Evolutionary conservation across 2,888 invertebrate genomes (phyloP).

Genomic region (Tridacna gigas): DNA sequence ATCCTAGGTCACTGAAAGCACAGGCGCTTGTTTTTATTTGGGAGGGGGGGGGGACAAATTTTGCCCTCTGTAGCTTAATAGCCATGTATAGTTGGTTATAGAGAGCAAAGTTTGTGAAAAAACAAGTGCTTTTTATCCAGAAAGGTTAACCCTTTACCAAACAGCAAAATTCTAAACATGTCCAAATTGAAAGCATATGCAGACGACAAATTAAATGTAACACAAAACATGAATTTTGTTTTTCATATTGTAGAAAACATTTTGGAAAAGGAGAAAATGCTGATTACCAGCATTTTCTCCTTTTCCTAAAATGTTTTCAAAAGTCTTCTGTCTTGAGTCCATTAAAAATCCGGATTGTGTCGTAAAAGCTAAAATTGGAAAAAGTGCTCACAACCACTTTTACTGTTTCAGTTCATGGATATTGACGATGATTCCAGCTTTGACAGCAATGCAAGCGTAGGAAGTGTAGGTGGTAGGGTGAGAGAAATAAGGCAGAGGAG

Average conservation of each 20-base stretch:
- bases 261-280: background rate
- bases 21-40: too few relatives aligned
- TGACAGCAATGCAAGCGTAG: background rate
- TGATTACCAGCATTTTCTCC: background rate
- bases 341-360: background rate
- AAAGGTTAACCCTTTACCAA: too few relatives aligned
- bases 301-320: background rate
- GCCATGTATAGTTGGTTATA: too few relatives aligned
- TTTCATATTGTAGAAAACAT: too few relatives aligned
- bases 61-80: too few relatives aligned
- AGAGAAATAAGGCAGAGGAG: background rate
- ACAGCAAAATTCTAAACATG: too few relatives aligned
- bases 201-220: too few relatives aligned
- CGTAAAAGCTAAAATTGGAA: background rate
- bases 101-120: too few relatives aligned
- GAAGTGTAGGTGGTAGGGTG: background rate
- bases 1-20: too few relatives aligned
- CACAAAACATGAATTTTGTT: background rate
- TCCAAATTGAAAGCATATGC: background rate
- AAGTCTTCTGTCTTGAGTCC: background rate
- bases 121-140: too few relatives aligned
- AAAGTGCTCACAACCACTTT: background rate
- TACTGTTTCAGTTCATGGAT: slow-evolving; percentile 13
- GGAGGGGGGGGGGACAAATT: too few relatives aligned
- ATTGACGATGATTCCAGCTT: background rate